Evolutionary conservation across 2,888 invertebrate species (phyloP).

Genomic region (Toxonevra muliebris): DNA sequence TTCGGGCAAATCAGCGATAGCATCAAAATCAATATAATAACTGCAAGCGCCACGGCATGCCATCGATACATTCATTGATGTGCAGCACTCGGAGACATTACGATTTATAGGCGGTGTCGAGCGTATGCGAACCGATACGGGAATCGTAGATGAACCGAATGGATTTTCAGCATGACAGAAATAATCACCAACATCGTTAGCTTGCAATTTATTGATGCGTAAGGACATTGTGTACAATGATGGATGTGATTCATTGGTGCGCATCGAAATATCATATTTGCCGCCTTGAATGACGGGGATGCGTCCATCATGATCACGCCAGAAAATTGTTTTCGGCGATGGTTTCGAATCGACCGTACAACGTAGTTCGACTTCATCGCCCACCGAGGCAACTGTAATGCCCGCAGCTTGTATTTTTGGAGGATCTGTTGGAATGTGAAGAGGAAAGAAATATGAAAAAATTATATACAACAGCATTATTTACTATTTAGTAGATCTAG

Average conservation of each 20-base stretch:
- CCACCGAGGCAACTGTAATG: slow-evolving; percentile 79
- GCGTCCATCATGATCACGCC: slow-evolving; percentile 79
- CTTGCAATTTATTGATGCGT: slow-evolving; percentile 76
- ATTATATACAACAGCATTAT: no score
- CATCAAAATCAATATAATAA: slow-evolving; percentile 84
- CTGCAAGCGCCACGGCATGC: slow-evolving; percentile 85
- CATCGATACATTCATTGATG: slow-evolving; percentile 80
- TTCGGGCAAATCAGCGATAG: slow-evolving; percentile 81
- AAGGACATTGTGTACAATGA: slow-evolving; percentile 79
- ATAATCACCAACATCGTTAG: slow-evolving; percentile 80
- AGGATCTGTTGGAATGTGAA: slow-evolving; percentile 68
- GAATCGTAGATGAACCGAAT: slow-evolving; percentile 77
- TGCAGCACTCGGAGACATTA: slow-evolving; percentile 83
- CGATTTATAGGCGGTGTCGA: slow-evolving; percentile 70
- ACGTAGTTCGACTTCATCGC: slow-evolving; percentile 79
- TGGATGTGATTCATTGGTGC: slow-evolving; percentile 71
- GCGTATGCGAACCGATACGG: slow-evolving; percentile 77
- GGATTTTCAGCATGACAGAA: slow-evolving; percentile 87
- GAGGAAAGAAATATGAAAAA: neutral
- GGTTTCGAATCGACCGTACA: slow-evolving; percentile 83
- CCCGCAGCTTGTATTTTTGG: slow-evolving; percentile 81
- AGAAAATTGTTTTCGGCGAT: slow-evolving; percentile 82
- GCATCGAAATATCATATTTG: slow-evolving; percentile 74
- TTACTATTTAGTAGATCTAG: no score
- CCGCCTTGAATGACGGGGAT: slow-evolving; percentile 81